phyloP scores from a whole-genome alignment of 2,113 vertebrate genomes.

The Scartelaos histophorus region DNA sequence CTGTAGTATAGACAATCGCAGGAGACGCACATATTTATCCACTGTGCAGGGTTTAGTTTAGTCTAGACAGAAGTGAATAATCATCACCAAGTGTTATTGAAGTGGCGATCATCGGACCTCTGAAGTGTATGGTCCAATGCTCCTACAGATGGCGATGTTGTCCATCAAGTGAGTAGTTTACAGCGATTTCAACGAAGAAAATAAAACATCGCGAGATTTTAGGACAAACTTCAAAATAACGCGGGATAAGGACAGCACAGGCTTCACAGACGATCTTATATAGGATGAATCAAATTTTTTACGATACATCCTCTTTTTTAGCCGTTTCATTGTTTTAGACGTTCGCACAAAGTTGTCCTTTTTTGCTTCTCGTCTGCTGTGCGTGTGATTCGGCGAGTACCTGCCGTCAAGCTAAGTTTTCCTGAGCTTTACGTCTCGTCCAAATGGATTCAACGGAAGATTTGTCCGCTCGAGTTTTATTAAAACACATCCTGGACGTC shows the following conservation, averaged over 20 bases:
- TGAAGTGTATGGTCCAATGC: background rate
- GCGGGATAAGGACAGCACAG: conserved; percentile 29
- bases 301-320: background rate
- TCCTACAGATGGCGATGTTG: background rate
- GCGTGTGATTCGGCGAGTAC: background rate
- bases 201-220: conserved; percentile 31
- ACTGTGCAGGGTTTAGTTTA: background rate
- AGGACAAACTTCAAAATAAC: conserved; percentile 38
- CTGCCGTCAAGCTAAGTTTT: conserved; percentile 9
- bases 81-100: too few species aligned
- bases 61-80: background rate
- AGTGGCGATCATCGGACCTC: too few species aligned
- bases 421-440: background rate
- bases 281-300: background rate
- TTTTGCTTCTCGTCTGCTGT: background rate
- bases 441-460: conserved; percentile 71
- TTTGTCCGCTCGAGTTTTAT: conserved; percentile 70
- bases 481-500: conserved; percentile 64
- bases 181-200: conserved; percentile 3
- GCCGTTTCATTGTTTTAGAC: background rate
- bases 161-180: background rate
- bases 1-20: too few species aligned
- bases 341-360: background rate
- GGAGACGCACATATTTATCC: too few species aligned
- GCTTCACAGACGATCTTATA: too few species aligned